Evolutionary conservation across 1,140 invertebrate species (phyloP), one percentile per base, ranked within the genome.

Genomic region (Drosophila neocordata): DNA sequence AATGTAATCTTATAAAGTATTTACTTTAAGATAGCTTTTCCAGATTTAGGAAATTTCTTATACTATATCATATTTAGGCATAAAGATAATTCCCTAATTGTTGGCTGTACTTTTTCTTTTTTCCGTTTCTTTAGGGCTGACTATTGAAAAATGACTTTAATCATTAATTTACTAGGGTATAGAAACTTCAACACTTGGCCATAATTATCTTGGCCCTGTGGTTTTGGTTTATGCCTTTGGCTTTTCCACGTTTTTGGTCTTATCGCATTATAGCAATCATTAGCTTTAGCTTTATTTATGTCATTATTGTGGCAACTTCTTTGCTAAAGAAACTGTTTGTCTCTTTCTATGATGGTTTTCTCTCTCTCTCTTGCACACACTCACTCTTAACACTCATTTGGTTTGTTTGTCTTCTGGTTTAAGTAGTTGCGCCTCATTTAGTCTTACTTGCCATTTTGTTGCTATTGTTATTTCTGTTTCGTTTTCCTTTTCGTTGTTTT

Each of bases 231-330:
- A 56, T 61, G 55, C 55, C 55, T 27, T 59, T 69, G 58, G 65
- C 52, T 66, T 73, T 83, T 69, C 56, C 51, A 69, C 65, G 62
- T 67, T 75, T 69, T 34, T 15, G 38, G 78, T 59, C 67, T 87
- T 87, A 85, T 87, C 82, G 78, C 70, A 76, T 65, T 73, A 71
- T 69, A 72, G 72, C 73, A 74, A 87, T 85, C 82, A 64, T 75
- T 78, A 57, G 82, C 82, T 56, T 31, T 57, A 74, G 71, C 72
- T 73, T 82, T 85, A 82, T 87, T 82, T 73, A 88, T 87, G 83
- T 77, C 82, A 82, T 82, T 87, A 85, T 82, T 69, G 67, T 75
- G 67, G 62, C 74, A 87, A 85, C 78, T 87, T 67, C 58, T 56
- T 71, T 65, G 63, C 41, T 48, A 48, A 18, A 31, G 15, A 48